phyloP scores from a whole-genome alignment of 2,797 vertebrate species.

The Sebastiscus tertius region DNA sequence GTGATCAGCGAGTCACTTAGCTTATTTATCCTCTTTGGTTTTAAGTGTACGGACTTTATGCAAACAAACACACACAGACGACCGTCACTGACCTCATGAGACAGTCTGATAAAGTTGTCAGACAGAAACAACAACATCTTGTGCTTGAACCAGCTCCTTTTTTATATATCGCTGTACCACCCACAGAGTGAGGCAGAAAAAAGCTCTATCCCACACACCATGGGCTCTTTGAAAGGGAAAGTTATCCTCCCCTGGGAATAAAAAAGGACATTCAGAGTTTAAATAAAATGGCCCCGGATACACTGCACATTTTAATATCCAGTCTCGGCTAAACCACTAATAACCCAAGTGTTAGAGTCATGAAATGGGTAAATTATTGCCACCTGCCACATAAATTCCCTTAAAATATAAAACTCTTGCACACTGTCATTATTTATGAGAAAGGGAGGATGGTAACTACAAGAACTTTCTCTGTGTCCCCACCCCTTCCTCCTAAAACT shows the following conservation, averaged over 20 bases:
- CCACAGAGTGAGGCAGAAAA: constrained; percentile 22
- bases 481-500: neutral
- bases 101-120: constrained; percentile 47
- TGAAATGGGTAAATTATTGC: neutral
- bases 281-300: constrained; percentile 8
- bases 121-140: constrained; percentile 55
- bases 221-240: constrained; percentile 27
- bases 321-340: neutral
- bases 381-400: neutral
- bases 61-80: constrained; percentile 21
- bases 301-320: neutral
- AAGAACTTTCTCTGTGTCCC: neutral
- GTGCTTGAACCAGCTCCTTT: constrained; percentile 12
- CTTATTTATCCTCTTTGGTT: constrained; percentile 42
- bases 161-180: constrained; percentile 29
- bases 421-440: neutral
- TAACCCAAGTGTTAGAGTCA: neutral
- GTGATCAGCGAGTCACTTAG: constrained; percentile 36
- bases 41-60: constrained; percentile 16
- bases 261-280: constrained; percentile 8
- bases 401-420: neutral
- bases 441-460: neutral
- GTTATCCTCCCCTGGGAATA: constrained; percentile 4
- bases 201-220: constrained; percentile 34
- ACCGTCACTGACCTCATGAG: constrained; percentile 56